Base-by-base conservation (phyloP, 2,888 invertebrate genomes). In the Allolobophora icterica region DNA sequence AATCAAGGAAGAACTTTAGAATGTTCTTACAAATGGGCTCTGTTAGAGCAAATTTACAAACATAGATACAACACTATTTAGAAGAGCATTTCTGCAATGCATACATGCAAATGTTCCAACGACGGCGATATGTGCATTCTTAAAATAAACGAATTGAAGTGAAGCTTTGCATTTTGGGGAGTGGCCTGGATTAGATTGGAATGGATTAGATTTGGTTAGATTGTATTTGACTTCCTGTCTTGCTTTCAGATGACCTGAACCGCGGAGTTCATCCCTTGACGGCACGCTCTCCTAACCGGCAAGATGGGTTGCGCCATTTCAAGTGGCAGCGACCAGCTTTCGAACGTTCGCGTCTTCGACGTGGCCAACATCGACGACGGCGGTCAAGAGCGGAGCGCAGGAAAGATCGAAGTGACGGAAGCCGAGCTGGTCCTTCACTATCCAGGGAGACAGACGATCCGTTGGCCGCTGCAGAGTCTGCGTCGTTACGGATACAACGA, bases 381-480 rank as follows among this genome's bases (percentile, higher is more conserved):
- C 94, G 97, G 98, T 40, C 96, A 96, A 92, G 96, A 97, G 92
- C 96, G 97, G 83, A 97, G 97, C 95, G 97, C 97, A 42, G 98
- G 98, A 11, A 97, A 97, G 94, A 96, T 99, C 93, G 98, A 98
- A 96, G 97, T 99, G 91, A 97, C 98, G 1, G 97, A 98, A 89
- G 96, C 97, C 19, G 98, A 98, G 94, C 96, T 99, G 92, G 96
- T 97, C 92, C 96, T 98, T 87, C 97, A 97, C 95, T 97, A 97
- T 95, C 96, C 97, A 95, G 99, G 99, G 93, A 97, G 97, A 94
- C 97, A 97, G 91, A 97, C 97, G 0, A 97, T 98, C 45, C 96
- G 97, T 90, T 99, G 99, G 99, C 98, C 99, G 0, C 96, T 99
- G 92, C 97, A 97, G 92, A 97, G 98, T 94, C 96, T 99, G 90